phyloP scores from a whole-genome alignment of 2,797 vertebrate species.

The Octomys mimax region DNA sequence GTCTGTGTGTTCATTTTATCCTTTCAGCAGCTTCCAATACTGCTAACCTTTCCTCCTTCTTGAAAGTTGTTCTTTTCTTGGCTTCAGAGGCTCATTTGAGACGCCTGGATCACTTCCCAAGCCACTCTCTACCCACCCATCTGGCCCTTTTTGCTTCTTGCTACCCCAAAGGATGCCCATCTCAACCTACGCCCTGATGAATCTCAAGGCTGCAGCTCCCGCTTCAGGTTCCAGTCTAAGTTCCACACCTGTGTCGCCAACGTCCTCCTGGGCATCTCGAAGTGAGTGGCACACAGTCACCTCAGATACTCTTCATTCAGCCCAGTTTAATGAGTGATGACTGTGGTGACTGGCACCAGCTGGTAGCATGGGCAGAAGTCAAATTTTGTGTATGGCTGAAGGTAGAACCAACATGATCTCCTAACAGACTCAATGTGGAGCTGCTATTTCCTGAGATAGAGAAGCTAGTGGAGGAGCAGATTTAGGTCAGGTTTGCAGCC shows the following conservation, averaged over 20 bases:
- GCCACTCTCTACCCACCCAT: not conserved
- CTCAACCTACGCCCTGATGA: not conserved
- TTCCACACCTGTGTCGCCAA: not conserved
- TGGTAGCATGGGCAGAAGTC: not conserved
- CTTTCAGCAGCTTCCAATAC: not conserved
- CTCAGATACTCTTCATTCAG: not conserved
- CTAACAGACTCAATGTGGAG: not conserved
- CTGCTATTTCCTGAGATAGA: not conserved
- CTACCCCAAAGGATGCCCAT: not conserved
- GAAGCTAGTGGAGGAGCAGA: not conserved
- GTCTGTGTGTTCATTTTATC: not conserved
- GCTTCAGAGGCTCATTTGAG: not conserved
- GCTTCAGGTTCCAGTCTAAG: not conserved
- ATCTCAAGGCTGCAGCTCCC: not conserved
- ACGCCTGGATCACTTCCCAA: not conserved
- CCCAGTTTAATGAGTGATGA: not conserved
- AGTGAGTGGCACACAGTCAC: not conserved
- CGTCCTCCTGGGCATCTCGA: not conserved
- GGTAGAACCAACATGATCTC: not conserved
- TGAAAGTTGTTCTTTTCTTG: not conserved
- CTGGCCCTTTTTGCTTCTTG: not conserved
- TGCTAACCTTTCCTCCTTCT: not conserved
- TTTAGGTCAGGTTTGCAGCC: not conserved
- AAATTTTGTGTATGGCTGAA: not conserved
- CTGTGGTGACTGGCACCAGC: not conserved